Base-by-base conservation (phyloP, 2,113 vertebrate genomes). In the Phainopepla nitens region DNA sequence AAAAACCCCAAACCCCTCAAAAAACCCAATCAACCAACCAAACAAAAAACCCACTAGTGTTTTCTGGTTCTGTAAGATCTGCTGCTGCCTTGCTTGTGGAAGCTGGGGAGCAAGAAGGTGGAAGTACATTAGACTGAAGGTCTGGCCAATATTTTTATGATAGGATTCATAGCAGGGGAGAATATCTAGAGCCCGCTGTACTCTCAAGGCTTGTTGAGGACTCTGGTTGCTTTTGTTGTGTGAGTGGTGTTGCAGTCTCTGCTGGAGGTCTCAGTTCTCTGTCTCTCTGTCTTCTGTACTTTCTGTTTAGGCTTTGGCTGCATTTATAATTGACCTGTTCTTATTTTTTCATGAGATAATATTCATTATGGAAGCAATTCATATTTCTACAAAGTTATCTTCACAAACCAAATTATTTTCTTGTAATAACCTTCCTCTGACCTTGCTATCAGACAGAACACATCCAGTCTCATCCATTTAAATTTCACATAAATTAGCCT, bases 361-460 rank as follows among this genome's bases (percentile, higher is more conserved):
- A 42, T 61, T 81, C 41, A 31, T 73, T 47, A 41, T 35, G 56
- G 54, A 94, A 90, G 42, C 68, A 66, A n/a, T 84, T 92, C 76
- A 89, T 71, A 13, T 29, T 93, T 86, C 70, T 83, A 66, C 33
- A 20, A 68, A 88, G 66, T 84, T 83, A 76, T 75, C 90, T 86
- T 68, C 58, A 71, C 84, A 82, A 91, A 50, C 51, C 54, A 84
- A 65, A 62, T 71, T 29, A n/a, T 75, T 91, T 90, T 61, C 53
- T 36, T 58, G 4, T 13, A 29, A 69, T 79, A 92, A 94, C 94
- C 94, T 96, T 96, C 62, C 64, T 90, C 66, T 93, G 88, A 95
- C 96, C 88, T 95, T 96, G 90, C 60, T 92, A 15, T 45, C 42
- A 88, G 76, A 27, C 33, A 10, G 6, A 66, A 62, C 79, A 64